These are phyloP conservation scores for Stratiomys singularior DNA, from an alignment of 2,888 invertebrate species.

Conservation along the genomic window DNA sequence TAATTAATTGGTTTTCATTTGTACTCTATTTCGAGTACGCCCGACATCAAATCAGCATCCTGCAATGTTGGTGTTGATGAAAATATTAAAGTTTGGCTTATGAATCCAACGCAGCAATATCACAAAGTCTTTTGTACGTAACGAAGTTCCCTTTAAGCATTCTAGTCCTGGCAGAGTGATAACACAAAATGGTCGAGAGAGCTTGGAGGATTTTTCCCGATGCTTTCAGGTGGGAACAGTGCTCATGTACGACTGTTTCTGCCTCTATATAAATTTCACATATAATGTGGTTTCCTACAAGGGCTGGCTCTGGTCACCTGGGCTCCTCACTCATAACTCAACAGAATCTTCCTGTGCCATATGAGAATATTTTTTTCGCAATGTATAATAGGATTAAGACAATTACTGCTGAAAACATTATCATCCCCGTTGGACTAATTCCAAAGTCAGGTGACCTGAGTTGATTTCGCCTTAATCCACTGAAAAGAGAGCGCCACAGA, in stretches of 20 bases:
- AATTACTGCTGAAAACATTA: constrained; percentile 24
- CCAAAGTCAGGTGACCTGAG: constrained; percentile 34
- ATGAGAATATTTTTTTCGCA: background rate
- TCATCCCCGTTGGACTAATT: constrained; percentile 33
- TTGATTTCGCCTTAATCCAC: background rate
- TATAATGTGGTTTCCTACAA: no score
- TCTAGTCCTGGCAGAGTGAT: background rate
- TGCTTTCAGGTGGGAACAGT: background rate
- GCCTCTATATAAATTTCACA: no score
- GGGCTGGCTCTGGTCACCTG: no score
- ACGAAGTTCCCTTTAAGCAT: background rate
- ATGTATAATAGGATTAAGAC: constrained; percentile 38
- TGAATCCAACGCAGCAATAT: background rate
- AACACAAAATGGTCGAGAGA: background rate
- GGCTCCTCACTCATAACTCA: no score
- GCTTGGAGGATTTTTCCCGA: constrained; percentile 5
- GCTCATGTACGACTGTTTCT: no score
- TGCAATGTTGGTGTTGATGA: no score
- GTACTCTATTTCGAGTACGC: no score
- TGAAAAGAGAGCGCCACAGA: no score
- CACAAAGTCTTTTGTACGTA: background rate
- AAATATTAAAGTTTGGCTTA: no score
- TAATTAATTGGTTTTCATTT: no score
- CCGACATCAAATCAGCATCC: no score
- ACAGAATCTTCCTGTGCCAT: background rate